phyloP scores from a whole-genome alignment of 2,888 invertebrate genomes.

The Hypercompe scribonia region DNA sequence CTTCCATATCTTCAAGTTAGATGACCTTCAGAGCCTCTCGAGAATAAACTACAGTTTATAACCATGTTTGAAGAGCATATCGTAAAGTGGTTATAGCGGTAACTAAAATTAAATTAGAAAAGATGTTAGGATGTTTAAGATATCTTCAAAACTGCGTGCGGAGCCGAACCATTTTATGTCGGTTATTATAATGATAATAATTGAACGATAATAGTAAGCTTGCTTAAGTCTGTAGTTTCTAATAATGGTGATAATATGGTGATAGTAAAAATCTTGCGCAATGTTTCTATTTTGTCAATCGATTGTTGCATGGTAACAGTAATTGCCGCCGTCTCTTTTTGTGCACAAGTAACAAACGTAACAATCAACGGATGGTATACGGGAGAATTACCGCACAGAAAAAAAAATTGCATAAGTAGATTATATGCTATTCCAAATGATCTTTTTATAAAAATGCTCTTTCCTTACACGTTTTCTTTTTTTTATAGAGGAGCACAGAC shows the following conservation, averaged over 20 bases:
- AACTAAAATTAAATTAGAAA: slow-evolving; percentile 21
- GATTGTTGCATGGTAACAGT: too few relatives aligned
- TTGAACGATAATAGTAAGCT: background rate
- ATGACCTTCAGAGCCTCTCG: slow-evolving; percentile 47
- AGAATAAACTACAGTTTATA: slow-evolving; percentile 40
- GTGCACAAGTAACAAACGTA: too few relatives aligned
- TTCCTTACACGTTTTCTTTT: background rate
- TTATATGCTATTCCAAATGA: too few relatives aligned
- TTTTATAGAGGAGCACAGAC: background rate
- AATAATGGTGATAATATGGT: too few relatives aligned
- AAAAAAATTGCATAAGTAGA: too few relatives aligned
- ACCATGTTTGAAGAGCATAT: slow-evolving; percentile 32
- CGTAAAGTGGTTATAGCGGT: slow-evolving; percentile 27
- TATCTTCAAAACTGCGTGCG: background rate
- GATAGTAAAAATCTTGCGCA: too few relatives aligned
- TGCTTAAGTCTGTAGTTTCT: background rate
- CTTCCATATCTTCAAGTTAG: slow-evolving; percentile 48
- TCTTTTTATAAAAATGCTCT: background rate
- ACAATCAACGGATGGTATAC: too few relatives aligned
- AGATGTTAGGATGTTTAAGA: slow-evolving; percentile 8
- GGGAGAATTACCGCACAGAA: too few relatives aligned
- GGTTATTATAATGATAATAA: background rate
- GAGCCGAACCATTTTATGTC: background rate
- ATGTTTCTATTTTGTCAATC: too few relatives aligned
- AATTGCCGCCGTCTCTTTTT: too few relatives aligned